These are phyloP conservation scores for Microplitis mediator DNA, from an alignment of 1,140 invertebrate genomes.

Conservation along the genomic window DNA sequence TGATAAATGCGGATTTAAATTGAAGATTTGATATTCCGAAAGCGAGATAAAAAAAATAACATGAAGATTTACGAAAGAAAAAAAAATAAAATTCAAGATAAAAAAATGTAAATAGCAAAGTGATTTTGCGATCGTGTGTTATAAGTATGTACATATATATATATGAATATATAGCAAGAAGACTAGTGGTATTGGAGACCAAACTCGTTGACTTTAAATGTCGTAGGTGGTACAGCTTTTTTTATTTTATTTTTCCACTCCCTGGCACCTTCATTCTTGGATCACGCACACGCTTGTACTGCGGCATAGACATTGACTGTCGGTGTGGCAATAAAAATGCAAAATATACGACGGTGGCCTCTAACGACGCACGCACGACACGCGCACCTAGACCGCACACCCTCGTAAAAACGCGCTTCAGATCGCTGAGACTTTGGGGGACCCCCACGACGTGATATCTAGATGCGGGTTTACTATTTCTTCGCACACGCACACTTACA, in stretches of 20 bases:
- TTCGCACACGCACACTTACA: background rate
- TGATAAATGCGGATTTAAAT: too few species aligned
- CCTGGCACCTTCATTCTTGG: slow-evolving; percentile 13
- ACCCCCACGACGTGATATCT: slow-evolving; percentile 27
- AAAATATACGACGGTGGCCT: slow-evolving; percentile 47
- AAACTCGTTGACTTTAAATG: slow-evolving; percentile 12
- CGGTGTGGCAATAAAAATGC: slow-evolving; percentile 52
- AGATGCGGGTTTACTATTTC: slow-evolving; percentile 21
- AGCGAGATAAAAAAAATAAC: too few species aligned
- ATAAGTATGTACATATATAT: background rate
- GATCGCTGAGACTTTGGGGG: slow-evolving; percentile 1
- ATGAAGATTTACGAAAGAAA: background rate
- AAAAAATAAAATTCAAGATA: background rate
- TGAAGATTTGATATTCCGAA: too few species aligned
- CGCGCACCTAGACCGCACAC: slow-evolving; percentile 30
- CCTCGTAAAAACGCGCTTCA: slow-evolving; percentile 30
- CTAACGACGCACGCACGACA: slow-evolving; percentile 41
- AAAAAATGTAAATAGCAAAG: background rate
- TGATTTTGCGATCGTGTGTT: background rate
- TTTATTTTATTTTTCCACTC: background rate
- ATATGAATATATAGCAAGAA: too few species aligned
- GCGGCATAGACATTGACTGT: slow-evolving; percentile 21
- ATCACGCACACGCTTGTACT: background rate
- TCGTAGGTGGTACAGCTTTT: slow-evolving; percentile 14
- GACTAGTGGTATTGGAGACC: background rate